These are phyloP conservation scores for Sebastes elongatus DNA, from an alignment of 2,797 vertebrate species.

Conservation along the genomic window DNA sequence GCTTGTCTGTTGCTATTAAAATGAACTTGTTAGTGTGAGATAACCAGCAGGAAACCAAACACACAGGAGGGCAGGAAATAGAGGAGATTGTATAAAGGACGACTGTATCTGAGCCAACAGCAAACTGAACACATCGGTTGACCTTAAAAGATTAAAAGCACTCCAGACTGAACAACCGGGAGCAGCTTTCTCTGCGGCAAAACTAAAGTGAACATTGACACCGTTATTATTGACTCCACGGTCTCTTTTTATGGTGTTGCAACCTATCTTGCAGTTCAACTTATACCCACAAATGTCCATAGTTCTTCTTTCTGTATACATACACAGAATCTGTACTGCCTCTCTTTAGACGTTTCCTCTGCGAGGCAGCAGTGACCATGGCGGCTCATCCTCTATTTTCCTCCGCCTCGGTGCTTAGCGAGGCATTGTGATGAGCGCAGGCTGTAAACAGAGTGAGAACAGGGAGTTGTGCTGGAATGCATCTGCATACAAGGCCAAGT, in stretches of 20 bases:
- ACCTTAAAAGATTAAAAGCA: conserved; percentile 5
- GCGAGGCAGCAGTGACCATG: conserved; percentile 1
- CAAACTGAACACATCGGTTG: background rate
- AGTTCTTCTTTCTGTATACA: background rate
- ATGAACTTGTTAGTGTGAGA: background rate
- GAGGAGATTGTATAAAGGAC: background rate
- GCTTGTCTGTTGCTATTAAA: background rate
- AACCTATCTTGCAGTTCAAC: background rate
- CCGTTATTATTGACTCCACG: background rate
- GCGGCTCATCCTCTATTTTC: background rate
- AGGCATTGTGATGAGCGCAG: background rate
- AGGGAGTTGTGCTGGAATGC: background rate
- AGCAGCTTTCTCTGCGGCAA: background rate
- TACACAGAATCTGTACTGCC: too few relatives aligned
- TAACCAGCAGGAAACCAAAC: background rate
- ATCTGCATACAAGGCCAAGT: background rate
- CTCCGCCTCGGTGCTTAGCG: background rate
- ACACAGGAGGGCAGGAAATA: background rate
- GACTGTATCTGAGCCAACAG: background rate
- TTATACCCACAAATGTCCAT: too few relatives aligned
- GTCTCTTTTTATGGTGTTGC: background rate
- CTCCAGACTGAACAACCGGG: background rate
- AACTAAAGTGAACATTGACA: background rate
- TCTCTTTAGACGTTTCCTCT: background rate
- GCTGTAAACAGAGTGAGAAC: background rate